phyloP scores from a whole-genome alignment of 2,888 invertebrate species.

The Neoaliturus tenellus region DNA sequence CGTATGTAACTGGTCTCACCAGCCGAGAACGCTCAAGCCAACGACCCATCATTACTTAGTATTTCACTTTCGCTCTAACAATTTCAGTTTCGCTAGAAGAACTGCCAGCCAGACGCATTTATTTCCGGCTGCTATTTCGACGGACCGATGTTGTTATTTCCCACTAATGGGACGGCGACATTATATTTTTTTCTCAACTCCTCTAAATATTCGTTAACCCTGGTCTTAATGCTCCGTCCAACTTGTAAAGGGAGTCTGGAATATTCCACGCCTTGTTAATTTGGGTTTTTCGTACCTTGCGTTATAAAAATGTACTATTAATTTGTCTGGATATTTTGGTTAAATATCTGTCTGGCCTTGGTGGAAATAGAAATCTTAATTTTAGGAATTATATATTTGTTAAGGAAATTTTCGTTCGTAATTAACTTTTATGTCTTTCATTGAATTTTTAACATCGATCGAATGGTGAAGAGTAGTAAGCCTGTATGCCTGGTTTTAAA shows the following conservation, averaged over 20 bases:
- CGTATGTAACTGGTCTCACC: neutral
- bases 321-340: neutral
- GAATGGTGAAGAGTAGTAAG: too few relatives aligned
- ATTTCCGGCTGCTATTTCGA: neutral
- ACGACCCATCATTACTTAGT: neutral
- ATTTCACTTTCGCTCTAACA: slow-evolving; percentile 40
- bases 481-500: too few relatives aligned
- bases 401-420: too few relatives aligned
- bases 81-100: slow-evolving; percentile 28
- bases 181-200: slow-evolving; percentile 12
- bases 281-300: too few relatives aligned
- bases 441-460: too few relatives aligned
- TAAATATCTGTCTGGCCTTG: slow-evolving; percentile 1
- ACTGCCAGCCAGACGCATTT: slow-evolving; percentile 28
- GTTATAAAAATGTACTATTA: neutral
- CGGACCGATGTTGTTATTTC: slow-evolving; percentile 5
- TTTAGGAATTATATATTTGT: too few relatives aligned
- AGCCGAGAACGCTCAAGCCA: neutral
- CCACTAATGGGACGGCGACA: slow-evolving; percentile 12
- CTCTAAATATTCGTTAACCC: slow-evolving; percentile 24
- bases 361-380: neutral
- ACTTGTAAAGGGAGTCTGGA: neutral
- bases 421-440: too few relatives aligned
- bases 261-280: neutral
- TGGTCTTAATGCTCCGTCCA: neutral